Conservation (phyloP, 2,113 vertebrate genomes). For the Orientallactaga bullata region DNA sequence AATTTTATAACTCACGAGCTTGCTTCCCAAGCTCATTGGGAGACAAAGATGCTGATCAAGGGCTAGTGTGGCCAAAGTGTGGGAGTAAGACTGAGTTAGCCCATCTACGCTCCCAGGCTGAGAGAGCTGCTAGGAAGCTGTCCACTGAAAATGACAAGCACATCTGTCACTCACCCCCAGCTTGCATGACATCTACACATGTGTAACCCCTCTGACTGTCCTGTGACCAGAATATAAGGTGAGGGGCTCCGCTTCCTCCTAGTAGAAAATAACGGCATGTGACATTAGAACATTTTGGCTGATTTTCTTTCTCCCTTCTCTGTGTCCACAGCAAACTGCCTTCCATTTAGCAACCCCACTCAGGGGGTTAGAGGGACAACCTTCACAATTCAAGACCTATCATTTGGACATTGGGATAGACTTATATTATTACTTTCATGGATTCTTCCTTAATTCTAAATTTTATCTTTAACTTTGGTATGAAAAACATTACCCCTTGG, state of each 20-base stretch:
- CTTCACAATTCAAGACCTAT: not conserved
- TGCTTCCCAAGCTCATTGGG: not conserved
- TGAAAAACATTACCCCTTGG: not conserved
- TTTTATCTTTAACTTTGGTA: not conserved
- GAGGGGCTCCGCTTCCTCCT: not conserved
- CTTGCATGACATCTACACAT: too few species aligned
- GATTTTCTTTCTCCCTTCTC: not conserved
- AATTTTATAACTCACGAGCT: not conserved
- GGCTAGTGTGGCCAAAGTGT: not conserved
- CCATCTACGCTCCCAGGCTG: too few species aligned
- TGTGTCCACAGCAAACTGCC: not conserved
- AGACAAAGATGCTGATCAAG: constrained; percentile 7
- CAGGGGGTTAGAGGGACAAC: not conserved
- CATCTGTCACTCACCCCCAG: fast-evolving
- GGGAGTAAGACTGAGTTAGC: not conserved
- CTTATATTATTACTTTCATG: not conserved
- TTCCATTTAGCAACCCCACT: not conserved
- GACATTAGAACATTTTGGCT: not conserved
- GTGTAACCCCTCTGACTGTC: not conserved
- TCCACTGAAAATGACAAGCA: not conserved
- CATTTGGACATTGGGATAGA: not conserved
- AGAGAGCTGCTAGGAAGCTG: not conserved
- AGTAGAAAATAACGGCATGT: not conserved
- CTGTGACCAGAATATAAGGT: not conserved
- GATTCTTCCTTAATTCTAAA: not conserved